phyloP scores from a whole-genome alignment of 2,113 vertebrate genomes.

The Corythornis cristatus region DNA sequence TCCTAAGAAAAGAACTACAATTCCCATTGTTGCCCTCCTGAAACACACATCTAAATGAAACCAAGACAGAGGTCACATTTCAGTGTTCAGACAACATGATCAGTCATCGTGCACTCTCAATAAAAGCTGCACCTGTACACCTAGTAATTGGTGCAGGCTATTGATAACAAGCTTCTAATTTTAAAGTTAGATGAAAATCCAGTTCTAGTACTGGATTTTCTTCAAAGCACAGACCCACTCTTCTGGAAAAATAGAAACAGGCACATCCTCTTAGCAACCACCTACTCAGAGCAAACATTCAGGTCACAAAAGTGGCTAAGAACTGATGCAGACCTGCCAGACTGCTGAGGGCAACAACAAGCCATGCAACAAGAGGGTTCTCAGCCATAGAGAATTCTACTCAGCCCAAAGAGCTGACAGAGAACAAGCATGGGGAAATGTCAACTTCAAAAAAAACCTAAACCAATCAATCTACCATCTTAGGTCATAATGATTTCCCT shows the following conservation, averaged over 20 bases:
- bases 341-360: neutral
- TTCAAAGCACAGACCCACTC: constrained; percentile 6
- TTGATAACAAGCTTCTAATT: neutral
- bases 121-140: neutral
- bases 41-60: neutral
- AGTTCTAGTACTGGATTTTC: neutral
- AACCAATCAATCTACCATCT: neutral
- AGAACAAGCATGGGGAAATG: neutral
- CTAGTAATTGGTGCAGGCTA: neutral
- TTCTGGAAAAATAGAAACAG: constrained; percentile 9
- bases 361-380: neutral
- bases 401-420: neutral
- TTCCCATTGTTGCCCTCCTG: neutral
- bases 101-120: neutral
- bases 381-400: neutral
- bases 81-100: neutral
- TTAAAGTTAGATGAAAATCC: neutral
- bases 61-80: neutral
- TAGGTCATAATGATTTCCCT: neutral
- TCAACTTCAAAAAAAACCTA: neutral
- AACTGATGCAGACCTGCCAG: constrained; percentile 3
- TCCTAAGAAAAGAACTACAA: neutral
- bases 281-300: constrained; percentile 20
- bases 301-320: constrained; percentile 30
- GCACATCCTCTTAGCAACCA: constrained; percentile 36